A percentile compares a stretch with the other conserved stretches of the same genome.
phyloP scores from a whole-genome alignment of 2,888 invertebrate species.

The Hedya salicella region DNA sequence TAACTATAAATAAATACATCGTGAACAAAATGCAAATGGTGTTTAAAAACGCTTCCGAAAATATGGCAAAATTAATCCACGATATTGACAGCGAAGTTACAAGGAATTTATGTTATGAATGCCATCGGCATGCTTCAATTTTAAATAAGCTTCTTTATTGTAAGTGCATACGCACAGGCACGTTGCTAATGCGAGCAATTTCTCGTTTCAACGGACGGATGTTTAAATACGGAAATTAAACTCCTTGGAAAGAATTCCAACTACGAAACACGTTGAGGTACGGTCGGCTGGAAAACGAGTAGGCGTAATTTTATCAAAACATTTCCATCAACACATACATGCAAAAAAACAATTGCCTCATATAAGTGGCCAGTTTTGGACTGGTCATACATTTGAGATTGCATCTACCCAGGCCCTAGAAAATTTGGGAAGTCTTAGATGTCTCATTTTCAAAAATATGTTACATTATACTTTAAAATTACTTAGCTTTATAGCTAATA shows the following conservation, averaged over 20 bases:
- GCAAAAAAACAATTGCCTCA: no score
- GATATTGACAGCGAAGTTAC: not conserved
- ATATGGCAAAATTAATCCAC: not conserved
- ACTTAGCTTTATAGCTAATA: no score
- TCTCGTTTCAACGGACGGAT: not conserved
- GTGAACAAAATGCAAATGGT: no score
- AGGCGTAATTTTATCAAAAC: not conserved
- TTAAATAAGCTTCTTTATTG: conserved; percentile 9
- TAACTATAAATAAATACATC: no score
- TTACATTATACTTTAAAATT: no score
- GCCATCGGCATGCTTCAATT: not conserved
- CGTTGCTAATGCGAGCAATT: conserved; percentile 6
- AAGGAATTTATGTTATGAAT: not conserved
- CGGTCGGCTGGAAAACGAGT: not conserved
- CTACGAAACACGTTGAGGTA: conserved; percentile 1
- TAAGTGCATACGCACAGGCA: conserved; percentile 5
- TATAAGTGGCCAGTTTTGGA: no score
- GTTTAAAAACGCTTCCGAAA: no score
- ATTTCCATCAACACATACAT: no score
- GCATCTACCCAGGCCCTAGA: no score
- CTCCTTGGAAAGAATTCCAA: conserved; percentile 11
- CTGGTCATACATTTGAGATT: no score
- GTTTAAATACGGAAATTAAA: conserved; percentile 12
- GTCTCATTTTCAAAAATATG: no score
- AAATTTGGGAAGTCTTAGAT: no score